Base-by-base conservation (phyloP, 2,888 invertebrate species). In the Thymelicus lineola region DNA sequence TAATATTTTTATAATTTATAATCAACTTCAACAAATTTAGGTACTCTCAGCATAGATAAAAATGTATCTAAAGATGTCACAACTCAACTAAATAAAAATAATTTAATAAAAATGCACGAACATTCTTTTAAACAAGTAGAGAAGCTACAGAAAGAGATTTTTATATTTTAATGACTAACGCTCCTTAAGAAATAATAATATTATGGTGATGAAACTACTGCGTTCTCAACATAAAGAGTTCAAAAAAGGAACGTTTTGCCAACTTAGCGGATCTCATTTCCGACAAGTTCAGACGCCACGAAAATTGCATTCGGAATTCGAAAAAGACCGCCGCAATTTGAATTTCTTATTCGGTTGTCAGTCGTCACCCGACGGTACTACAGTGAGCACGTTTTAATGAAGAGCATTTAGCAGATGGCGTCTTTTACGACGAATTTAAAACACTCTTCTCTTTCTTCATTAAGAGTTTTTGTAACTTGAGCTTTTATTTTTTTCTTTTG, bases 351-450 rank as follows among this genome's bases (percentile, higher is more conserved):
- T 83, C 80, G 77, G 76, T 75, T 72, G 74, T 83, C 84, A 83
- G 83, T 86, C 79, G 77, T 73, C 79, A 77, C 77, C 75, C 77
- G 75, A 75, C 83, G 78, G 73, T 80, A 76, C 75, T 76, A 79
- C 80, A 77, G 83, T 83, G 84, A 84, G 86, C 86, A 84, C 86
- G 83, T 84, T 83, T 86, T 88, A 88, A 90, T 86, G 84, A 90
- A 89, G 86, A 86, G 86, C 86, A 86, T 86, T 87, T 85, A 83
- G 75, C 88, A 89, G 88, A 87, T 86, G 87, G 85, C 81, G 80
- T 78, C 72, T 74, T 61, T 62, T 66, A 66, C 66, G 66, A 85
- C 83, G 82, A 86, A 89, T 87, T 90, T 82, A 86, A 89, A 89
- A 86, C 80, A 85, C 83, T 86, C 82, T 80, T 78, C 79, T 48